These are phyloP conservation scores for Apus apus DNA, from an alignment of 2,113 vertebrate species.

Conservation along the genomic window DNA sequence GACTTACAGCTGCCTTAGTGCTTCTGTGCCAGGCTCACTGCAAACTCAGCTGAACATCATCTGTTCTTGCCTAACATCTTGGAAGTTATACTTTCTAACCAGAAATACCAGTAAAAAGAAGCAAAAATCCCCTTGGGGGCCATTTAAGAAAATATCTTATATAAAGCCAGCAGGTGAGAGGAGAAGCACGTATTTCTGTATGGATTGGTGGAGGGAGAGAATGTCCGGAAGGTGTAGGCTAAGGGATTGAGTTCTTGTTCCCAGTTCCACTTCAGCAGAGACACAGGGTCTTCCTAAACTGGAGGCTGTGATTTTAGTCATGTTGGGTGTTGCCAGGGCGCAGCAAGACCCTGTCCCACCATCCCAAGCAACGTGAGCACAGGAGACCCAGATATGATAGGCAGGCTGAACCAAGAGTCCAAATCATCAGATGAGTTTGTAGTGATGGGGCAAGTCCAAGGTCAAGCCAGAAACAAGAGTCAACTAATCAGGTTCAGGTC, in stretches of 20 bases:
- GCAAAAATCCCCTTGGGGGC: not conserved
- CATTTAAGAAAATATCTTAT: not conserved
- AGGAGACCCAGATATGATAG: not conserved
- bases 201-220: not conserved
- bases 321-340: fast-evolving
- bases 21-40: not conserved
- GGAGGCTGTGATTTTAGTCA: not conserved
- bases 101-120: not conserved
- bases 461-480: not conserved
- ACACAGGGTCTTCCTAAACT: not conserved
- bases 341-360: not conserved
- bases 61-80: not conserved
- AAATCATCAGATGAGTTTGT: not conserved
- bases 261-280: not conserved
- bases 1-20: not conserved
- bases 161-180: not conserved
- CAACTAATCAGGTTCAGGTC: not conserved
- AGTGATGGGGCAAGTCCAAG: not conserved
- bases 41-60: not conserved
- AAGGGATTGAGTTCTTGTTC: not conserved
- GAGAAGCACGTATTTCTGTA: not conserved
- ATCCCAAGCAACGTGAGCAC: not conserved
- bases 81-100: not conserved
- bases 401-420: not conserved
- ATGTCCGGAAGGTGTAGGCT: not conserved